Evolutionary conservation across 2,797 vertebrate genomes (phyloP).

Genomic region (Argyrosomus regius): DNA sequence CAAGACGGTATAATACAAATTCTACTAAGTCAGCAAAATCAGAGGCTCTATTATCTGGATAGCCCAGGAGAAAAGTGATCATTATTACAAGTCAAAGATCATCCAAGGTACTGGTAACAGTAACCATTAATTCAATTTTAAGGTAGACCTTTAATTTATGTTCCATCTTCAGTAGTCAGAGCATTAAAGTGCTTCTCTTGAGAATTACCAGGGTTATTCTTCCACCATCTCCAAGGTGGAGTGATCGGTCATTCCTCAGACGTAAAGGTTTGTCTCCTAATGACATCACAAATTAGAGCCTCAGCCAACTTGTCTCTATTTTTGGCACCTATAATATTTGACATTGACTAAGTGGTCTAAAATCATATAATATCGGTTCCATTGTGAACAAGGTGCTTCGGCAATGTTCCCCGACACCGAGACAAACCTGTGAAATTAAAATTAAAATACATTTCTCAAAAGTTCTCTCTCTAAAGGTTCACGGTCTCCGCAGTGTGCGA

Average conservation of each 20-base stretch:
- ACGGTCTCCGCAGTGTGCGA: conserved; percentile 8
- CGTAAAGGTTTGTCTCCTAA: conserved; percentile 9
- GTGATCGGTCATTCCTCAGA: conserved; percentile 7
- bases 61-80: conserved; percentile 17
- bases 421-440: conserved; percentile 30
- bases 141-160: not conserved
- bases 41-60: conserved; percentile 31
- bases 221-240: not conserved
- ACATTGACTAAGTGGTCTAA: conserved; percentile 27
- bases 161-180: conserved; percentile 12
- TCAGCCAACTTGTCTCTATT: conserved; percentile 9
- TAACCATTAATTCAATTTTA: conserved; percentile 16
- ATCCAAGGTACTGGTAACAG: conserved; percentile 11
- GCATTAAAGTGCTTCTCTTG: not conserved
- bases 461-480: conserved; percentile 31
- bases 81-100: conserved; percentile 41
- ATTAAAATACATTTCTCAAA: conserved; percentile 35
- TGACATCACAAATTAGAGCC: conserved; percentile 10
- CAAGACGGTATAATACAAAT: conserved; percentile 24
- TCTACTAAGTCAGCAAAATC: conserved; percentile 26
- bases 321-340: conserved; percentile 21
- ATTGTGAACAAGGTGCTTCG: conserved; percentile 9
- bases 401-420: conserved; percentile 12
- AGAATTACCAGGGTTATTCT: not conserved
- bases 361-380: conserved; percentile 16